Evolutionary conservation across 2,888 invertebrate genomes (phyloP).

Genomic region (Busseola fusca): DNA sequence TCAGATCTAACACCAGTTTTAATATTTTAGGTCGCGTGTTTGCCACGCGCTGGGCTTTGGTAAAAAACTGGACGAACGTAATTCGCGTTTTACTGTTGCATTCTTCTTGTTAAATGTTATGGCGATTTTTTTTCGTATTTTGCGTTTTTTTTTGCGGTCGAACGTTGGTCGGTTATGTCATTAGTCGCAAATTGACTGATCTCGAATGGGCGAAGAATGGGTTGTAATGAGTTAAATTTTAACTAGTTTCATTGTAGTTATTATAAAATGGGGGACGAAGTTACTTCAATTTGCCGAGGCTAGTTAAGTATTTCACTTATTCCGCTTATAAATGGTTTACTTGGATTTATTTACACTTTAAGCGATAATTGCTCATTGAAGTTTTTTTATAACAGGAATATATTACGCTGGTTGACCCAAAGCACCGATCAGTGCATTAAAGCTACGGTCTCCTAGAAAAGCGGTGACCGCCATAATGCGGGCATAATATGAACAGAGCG

Average conservation of each 20-base stretch:
- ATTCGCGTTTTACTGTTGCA: conserved; percentile 87
- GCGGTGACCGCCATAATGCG: too few species aligned
- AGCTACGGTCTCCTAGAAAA: too few species aligned
- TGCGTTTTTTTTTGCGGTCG: conserved; percentile 78
- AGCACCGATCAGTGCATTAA: background rate
- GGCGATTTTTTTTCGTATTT: conserved; percentile 63
- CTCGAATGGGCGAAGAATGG: conserved; percentile 61
- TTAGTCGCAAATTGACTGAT: conserved; percentile 81
- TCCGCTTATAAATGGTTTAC: background rate
- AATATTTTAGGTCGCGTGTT: conserved; percentile 86
- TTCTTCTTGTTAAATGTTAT: conserved; percentile 86
- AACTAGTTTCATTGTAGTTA: conserved; percentile 47
- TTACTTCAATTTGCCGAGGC: background rate
- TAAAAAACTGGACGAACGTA: conserved; percentile 86
- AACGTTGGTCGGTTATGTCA: conserved; percentile 70
- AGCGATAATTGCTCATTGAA: too few species aligned
- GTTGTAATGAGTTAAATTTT: conserved; percentile 56
- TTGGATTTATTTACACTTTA: too few species aligned
- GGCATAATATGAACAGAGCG: too few species aligned
- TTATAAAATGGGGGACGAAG: conserved; percentile 22
- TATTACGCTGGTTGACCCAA: background rate
- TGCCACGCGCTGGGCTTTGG: conserved; percentile 84
- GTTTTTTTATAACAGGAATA: too few species aligned
- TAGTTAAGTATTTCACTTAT: background rate
- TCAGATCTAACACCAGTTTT: conserved; percentile 89